A percentile compares a stretch with the other conserved stretches of the same genome.
Evolutionary conservation across 2,113 vertebrate species (phyloP).

Genomic region (Thamnophis sirtalis): DNA sequence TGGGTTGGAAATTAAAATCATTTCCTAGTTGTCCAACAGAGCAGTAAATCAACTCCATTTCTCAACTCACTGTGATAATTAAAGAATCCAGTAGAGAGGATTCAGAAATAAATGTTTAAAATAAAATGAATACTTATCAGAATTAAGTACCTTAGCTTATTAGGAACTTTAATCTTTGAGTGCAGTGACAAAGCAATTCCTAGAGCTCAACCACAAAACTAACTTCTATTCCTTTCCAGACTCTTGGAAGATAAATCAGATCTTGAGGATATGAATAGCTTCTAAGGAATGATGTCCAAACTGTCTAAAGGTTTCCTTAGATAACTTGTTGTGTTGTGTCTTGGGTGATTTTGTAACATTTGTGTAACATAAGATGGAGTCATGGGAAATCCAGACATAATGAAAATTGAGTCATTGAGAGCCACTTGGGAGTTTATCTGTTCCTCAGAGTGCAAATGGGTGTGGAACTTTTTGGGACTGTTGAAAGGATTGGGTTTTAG

Average conservation of each 20-base stretch:
- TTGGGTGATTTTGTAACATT: neutral
- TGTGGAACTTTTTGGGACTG: neutral
- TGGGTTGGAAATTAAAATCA: neutral
- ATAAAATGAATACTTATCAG: neutral
- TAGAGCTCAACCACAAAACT: neutral
- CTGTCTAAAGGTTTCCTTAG: neutral
- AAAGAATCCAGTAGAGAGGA: neutral
- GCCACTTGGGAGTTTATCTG: neutral
- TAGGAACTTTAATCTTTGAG: neutral
- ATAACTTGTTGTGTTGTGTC: neutral
- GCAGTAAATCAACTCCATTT: neutral
- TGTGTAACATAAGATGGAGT: neutral
- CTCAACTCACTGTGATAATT: neutral
- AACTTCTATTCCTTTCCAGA: neutral
- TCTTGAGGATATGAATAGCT: neutral
- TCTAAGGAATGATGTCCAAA: neutral
- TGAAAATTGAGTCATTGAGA: neutral
- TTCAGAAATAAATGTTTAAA: neutral
- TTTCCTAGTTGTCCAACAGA: neutral
- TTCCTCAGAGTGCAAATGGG: neutral
- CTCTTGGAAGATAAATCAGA: neutral
- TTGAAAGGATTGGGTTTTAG: neutral
- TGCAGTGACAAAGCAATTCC: neutral
- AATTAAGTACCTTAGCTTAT: neutral
- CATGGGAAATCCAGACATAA: neutral